phyloP scores from a whole-genome alignment of 2,797 vertebrate genomes.

The Ceyx erithaca region DNA sequence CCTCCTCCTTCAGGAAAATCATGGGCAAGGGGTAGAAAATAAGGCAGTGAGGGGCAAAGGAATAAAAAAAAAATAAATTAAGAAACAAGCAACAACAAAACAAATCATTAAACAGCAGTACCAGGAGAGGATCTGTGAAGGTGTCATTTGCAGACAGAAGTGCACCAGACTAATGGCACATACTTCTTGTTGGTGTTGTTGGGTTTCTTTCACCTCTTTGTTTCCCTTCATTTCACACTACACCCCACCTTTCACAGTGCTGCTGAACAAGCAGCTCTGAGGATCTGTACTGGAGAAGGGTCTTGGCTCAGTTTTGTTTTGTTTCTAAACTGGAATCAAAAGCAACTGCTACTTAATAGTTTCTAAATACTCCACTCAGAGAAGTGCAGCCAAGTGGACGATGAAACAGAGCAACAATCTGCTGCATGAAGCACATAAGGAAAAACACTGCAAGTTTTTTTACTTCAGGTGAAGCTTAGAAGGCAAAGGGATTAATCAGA shows the following conservation, averaged over 20 bases:
- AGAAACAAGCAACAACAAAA: no score
- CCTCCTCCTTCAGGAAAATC: neutral
- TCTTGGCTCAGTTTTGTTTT: no score
- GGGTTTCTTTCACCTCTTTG: no score
- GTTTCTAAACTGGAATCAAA: neutral
- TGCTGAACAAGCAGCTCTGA: no score
- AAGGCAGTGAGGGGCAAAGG: accelerated
- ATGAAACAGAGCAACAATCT: neutral
- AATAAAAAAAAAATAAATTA: neutral
- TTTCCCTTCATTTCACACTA: no score
- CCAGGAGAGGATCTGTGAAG: no score
- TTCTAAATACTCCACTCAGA: neutral
- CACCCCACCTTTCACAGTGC: no score
- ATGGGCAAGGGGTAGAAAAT: neutral
- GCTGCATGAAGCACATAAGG: accelerated
- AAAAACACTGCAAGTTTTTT: neutral
- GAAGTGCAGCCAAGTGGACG: neutral
- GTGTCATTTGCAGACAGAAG: no score
- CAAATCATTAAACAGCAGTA: no score
- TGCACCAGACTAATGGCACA: no score
- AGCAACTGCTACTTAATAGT: neutral
- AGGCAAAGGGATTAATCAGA: neutral
- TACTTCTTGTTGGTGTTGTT: no score
- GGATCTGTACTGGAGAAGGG: no score
- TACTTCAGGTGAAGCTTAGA: neutral